Percentiles rank a stretch among this genome's conserved stretches.
Conservation (phyloP, 1,140 invertebrate genomes). For the Drosophila miranda region DNA sequence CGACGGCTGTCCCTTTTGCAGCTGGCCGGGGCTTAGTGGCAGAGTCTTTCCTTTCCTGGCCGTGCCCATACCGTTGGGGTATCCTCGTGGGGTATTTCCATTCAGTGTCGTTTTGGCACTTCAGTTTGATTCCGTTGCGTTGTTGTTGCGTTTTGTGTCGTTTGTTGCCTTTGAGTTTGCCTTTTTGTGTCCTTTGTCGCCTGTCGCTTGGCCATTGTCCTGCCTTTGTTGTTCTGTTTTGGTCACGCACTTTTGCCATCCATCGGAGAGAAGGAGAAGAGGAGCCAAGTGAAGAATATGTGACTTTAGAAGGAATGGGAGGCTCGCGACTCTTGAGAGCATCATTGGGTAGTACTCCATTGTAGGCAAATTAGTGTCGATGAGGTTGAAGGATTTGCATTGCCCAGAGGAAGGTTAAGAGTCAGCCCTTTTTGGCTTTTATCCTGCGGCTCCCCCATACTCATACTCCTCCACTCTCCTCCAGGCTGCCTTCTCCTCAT, state of each 20-base stretch:
- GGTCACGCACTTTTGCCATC: slow-evolving; percentile 53
- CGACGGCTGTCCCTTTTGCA: slow-evolving; percentile 21
- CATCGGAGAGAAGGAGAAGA: too few relatives aligned
- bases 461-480: too few relatives aligned
- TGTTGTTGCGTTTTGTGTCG: slow-evolving; percentile 5
- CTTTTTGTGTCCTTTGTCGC: slow-evolving; percentile 23
- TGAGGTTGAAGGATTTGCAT: slow-evolving; percentile 25
- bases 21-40: background rate
- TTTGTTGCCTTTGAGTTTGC: slow-evolving; percentile 21
- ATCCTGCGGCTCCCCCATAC: too few relatives aligned
- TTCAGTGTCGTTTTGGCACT: slow-evolving; percentile 71
- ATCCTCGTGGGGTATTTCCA: slow-evolving; percentile 42
- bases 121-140: slow-evolving; percentile 55
- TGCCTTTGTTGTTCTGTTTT: slow-evolving; percentile 30
- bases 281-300: slow-evolving; percentile 19
- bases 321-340: slow-evolving; percentile 42
- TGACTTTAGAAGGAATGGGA: background rate
- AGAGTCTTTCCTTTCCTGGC: background rate
- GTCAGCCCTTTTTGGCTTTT: background rate
- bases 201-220: slow-evolving; percentile 34
- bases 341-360: slow-evolving; percentile 55
- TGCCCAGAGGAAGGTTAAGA: background rate
- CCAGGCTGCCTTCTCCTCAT: too few relatives aligned
- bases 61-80: slow-evolving; percentile 1
- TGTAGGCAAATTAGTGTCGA: slow-evolving; percentile 77